Percentiles rank a stretch among this genome's conserved stretches.
Conservation (phyloP, 2,888 invertebrate genomes). For the Hypena proboscidalis region DNA sequence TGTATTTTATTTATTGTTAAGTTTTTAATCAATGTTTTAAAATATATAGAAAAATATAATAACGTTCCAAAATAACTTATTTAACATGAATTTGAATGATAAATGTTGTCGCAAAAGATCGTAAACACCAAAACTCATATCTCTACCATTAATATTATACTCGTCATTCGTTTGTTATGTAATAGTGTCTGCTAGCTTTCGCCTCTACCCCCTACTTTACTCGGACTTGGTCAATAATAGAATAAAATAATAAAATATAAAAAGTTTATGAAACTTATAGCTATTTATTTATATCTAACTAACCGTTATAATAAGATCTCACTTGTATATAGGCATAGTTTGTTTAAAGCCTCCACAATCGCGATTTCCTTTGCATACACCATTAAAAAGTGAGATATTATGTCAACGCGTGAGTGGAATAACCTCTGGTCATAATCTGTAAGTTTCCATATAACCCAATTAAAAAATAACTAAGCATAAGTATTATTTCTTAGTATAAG, state of each 20-base stretch:
- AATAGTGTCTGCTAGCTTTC: conserved; percentile 70
- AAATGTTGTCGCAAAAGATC: conserved; percentile 9
- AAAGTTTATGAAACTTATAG: conserved; percentile 74
- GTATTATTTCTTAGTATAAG: conserved; percentile 24
- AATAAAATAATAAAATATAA: conserved; percentile 48
- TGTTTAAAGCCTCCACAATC: conserved; percentile 23
- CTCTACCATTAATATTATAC: conserved; percentile 18
- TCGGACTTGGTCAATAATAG: conserved; percentile 68
- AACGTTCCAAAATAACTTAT: no score
- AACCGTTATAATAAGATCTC: conserved; percentile 70
- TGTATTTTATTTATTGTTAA: no score
- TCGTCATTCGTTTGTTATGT: conserved; percentile 13
- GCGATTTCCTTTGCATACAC: conserved; percentile 21
- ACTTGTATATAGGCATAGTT: conserved; percentile 70
- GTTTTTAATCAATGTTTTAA: no score
- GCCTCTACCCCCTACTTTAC: conserved; percentile 56
- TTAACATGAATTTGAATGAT: neutral
- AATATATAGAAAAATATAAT: no score
- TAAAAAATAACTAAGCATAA: conserved; percentile 31
- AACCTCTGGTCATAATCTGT: conserved; percentile 44
- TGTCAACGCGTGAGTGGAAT: conserved; percentile 23
- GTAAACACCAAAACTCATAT: conserved; percentile 13
- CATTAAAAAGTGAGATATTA: conserved; percentile 14
- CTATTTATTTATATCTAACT: conserved; percentile 56
- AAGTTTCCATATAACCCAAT: conserved; percentile 39